Base-by-base conservation (phyloP, 1,140 invertebrate species). In the Drosophila saltans region DNA sequence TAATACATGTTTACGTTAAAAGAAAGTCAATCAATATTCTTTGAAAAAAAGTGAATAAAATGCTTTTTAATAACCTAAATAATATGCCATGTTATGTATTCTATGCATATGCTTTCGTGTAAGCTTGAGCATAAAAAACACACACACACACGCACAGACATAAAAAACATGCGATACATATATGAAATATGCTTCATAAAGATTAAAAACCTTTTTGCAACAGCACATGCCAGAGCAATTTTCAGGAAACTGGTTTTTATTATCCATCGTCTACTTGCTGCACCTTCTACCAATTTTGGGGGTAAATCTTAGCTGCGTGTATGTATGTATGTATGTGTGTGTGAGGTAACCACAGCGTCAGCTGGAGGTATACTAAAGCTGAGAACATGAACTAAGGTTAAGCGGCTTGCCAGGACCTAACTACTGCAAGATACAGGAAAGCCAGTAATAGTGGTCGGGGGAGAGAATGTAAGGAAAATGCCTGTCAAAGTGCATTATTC, bases 181-280 rank as follows among this genome's bases (percentile, higher is more conserved):
- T 58, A 16, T 58, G 10, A 58, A 58, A 58, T 36, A 58, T 33
- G 30, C 56, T 36, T 58, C 56, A 58, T 58, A 58, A 58, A 58
- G 56, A 58, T 58, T 58, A 58, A 58, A 58, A 58, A 36, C 56
- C 56, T 36, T 58, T 58, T 58, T 58, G 56, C n/a, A 58, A 11
- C 56, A 58, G 56, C 56, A 58, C 56, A 58, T 58, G 56, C 56
- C 33, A n/a, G 39, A 39, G 56, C 56, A 58, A 58, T 58, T 58
- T 58, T 36, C 30, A 58, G 56, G 30, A 58, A 58, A 58, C 56
- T 58, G 56, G 56, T 36, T 58, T 58, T 58, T 58, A 39, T 58
- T 58, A 58, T 58, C 56, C 30, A 36, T 58, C 56, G 56, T 30
- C 56, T 36, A 36, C 33, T 36, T 26, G 45, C 45, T 52, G 45